These are phyloP conservation scores for Drosophila lacteicornis DNA, from an alignment of 1,140 invertebrate genomes.

Conservation along the genomic window DNA sequence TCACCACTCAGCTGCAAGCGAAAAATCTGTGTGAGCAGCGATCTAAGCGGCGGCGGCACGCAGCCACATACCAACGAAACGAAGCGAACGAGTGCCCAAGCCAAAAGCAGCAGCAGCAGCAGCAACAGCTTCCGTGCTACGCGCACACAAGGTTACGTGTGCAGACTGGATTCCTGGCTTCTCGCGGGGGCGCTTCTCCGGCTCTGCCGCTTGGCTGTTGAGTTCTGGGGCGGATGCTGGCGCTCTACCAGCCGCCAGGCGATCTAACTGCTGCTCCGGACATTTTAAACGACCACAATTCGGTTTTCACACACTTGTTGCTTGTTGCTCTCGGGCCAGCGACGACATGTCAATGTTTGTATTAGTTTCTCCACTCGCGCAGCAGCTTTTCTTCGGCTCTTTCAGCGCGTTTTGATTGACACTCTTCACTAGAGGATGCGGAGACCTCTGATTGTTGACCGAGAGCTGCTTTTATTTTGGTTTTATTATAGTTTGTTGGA, in stretches of 20 bases:
- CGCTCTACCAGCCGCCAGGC: conserved; percentile 39
- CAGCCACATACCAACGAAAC: conserved; percentile 43
- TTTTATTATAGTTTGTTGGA: conserved; percentile 60
- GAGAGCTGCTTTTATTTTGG: conserved; percentile 59
- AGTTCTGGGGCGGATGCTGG: conserved; percentile 3
- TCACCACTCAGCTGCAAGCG: conserved; percentile 23
- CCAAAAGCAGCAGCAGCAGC: conserved; percentile 40
- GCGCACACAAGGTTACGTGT: conserved; percentile 84
- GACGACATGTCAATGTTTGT: conserved; percentile 62
- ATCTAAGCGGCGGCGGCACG: conserved; percentile 21
- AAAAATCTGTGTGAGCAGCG: conserved; percentile 14
- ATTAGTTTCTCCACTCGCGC: conserved; percentile 53
- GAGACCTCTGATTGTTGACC: conserved; percentile 26
- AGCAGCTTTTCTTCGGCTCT: neutral
- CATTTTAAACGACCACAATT: conserved; percentile 42
- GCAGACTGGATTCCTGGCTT: conserved; percentile 44
- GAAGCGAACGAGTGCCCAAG: conserved; percentile 39
- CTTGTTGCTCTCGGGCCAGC: conserved; percentile 53
- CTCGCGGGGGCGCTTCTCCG: neutral
- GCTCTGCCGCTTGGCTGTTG: neutral
- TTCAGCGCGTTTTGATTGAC: neutral
- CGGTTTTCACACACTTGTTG: conserved; percentile 68
- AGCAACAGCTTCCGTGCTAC: conserved; percentile 79
- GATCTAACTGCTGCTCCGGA: conserved; percentile 18
- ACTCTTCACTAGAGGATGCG: neutral